Conservation (phyloP, 2,888 invertebrate species). For the Blera fallax region DNA sequence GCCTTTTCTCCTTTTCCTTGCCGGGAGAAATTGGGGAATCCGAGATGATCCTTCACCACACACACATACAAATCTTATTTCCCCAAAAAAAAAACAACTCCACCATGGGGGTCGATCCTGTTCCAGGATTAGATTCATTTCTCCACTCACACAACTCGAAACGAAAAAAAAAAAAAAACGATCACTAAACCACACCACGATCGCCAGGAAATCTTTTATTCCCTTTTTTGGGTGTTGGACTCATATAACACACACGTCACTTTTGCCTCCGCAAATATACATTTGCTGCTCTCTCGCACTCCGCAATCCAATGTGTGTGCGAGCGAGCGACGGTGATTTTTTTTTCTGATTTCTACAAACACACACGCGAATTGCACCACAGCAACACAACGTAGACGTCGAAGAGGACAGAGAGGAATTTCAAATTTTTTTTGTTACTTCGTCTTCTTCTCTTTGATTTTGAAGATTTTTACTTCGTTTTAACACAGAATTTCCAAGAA, state of each 20-base stretch:
- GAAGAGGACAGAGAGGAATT: constrained; percentile 32
- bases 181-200: constrained; percentile 69
- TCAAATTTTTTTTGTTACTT: constrained; percentile 21
- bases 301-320: neutral
- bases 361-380: constrained; percentile 48
- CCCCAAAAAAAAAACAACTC: neutral
- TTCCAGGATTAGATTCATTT: constrained; percentile 49
- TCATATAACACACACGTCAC: constrained; percentile 79
- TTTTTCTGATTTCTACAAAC: constrained; percentile 51
- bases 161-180: constrained; percentile 50
- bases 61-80: constrained; percentile 36
- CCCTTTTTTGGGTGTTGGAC: constrained; percentile 82
- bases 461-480: constrained; percentile 11
- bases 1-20: neutral
- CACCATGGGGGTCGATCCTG: constrained; percentile 29
- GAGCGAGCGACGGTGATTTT: constrained; percentile 41
- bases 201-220: constrained; percentile 79
- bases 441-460: constrained; percentile 17
- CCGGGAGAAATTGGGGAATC: constrained; percentile 27
- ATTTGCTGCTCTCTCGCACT: constrained; percentile 52
- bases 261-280: constrained; percentile 62
- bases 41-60: constrained; percentile 24
- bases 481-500: constrained; percentile 58
- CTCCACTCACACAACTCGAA: constrained; percentile 40
- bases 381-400: neutral